Conservation (phyloP, 2,113 vertebrate genomes). For the Corythornis vintsioides region DNA sequence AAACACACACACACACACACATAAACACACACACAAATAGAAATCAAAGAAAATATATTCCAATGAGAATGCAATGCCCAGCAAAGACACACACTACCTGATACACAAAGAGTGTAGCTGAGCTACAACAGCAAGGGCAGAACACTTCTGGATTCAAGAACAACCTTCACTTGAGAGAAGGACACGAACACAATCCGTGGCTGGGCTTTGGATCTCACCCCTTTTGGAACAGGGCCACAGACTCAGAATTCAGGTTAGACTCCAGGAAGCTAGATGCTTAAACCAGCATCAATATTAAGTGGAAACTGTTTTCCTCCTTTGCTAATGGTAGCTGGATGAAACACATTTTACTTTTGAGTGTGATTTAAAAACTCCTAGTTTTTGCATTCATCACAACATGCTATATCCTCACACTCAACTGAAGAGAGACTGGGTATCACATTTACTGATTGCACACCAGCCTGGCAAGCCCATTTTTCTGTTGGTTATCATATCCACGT, state of each 20-base stretch:
- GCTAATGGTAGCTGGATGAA: accelerated
- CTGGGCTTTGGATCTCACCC: not conserved
- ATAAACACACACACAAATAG: too few species aligned
- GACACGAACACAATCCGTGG: not conserved
- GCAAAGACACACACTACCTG: not conserved
- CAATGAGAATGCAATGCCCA: not conserved
- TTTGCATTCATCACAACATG: accelerated
- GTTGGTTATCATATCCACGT: not conserved
- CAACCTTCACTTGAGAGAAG: not conserved
- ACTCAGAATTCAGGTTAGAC: not conserved
- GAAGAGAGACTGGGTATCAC: not conserved
- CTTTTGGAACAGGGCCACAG: not conserved
- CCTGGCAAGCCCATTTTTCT: not conserved
- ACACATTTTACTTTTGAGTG: not conserved
- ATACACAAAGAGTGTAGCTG: accelerated
- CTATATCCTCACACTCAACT: not conserved
- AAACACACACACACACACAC: too few species aligned
- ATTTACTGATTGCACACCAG: not conserved
- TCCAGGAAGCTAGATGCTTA: not conserved
- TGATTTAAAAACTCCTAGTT: not conserved
- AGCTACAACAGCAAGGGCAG: not conserved
- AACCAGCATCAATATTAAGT: accelerated
- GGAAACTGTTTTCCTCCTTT: not conserved
- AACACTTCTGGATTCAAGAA: not conserved
- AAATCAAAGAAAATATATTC: not conserved